Conservation (phyloP, 2,888 invertebrate species). For the Polietes domitor region DNA sequence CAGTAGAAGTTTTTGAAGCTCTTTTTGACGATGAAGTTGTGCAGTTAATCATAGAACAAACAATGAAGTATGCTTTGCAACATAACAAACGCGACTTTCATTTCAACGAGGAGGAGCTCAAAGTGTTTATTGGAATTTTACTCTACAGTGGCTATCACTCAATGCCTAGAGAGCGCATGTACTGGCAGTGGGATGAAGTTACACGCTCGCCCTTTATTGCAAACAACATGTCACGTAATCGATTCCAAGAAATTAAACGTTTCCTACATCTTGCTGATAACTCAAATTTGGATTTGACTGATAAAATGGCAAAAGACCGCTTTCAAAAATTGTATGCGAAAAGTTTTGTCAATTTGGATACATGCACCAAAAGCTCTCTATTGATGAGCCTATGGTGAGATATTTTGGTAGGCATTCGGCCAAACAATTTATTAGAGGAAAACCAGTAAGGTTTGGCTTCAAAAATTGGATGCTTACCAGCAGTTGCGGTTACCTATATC, state of each 20-base stretch:
- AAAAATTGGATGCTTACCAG: too few relatives aligned
- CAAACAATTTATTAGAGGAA: not conserved
- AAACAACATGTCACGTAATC: conserved; percentile 54
- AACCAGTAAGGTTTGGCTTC: too few relatives aligned
- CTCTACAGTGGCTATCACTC: conserved; percentile 48
- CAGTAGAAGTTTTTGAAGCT: conserved; percentile 14
- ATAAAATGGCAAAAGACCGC: conserved; percentile 53
- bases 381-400: too few relatives aligned
- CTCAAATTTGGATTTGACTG: conserved; percentile 25
- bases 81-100: conserved; percentile 27
- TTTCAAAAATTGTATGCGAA: not conserved
- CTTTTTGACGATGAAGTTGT: conserved; percentile 22
- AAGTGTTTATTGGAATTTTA: conserved; percentile 50
- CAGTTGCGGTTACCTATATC: not conserved
- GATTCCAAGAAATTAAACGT: conserved; percentile 41
- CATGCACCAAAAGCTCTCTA: too few relatives aligned
- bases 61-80: conserved; percentile 2
- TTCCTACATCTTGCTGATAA: conserved; percentile 47
- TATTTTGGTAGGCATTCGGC: too few relatives aligned
- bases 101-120: conserved; percentile 34
- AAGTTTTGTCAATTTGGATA: not conserved
- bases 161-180: conserved; percentile 43
- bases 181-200: conserved; percentile 52
- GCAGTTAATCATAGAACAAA: not conserved
- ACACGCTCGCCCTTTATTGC: conserved; percentile 31